A percentile compares a stretch with the other conserved stretches of the same genome.
phyloP scores from a whole-genome alignment of 1,140 invertebrate genomes.

The Drosophila sechellia region DNA sequence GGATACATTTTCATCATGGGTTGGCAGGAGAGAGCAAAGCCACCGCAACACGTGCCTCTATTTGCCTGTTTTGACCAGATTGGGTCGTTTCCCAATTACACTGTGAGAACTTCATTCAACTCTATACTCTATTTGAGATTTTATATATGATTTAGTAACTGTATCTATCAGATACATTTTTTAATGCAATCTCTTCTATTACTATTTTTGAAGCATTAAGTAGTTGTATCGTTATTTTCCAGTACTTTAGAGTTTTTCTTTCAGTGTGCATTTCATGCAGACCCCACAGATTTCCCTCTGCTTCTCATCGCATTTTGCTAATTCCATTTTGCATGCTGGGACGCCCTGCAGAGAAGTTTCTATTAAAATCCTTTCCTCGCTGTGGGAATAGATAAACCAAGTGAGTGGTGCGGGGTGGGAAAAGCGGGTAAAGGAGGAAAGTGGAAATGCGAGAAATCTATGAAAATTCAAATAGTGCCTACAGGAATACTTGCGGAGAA shows the following conservation, averaged over 20 bases:
- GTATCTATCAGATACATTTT: neutral
- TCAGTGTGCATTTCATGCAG: neutral
- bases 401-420: neutral
- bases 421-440: neutral
- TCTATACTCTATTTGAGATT: too few species aligned
- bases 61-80: constrained; percentile 41
- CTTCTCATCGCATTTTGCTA: constrained; percentile 41
- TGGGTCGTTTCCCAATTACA: constrained; percentile 33
- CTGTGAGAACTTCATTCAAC: neutral
- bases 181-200: neutral
- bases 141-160: too few species aligned
- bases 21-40: constrained; percentile 25
- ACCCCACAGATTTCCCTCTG: neutral
- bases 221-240: neutral
- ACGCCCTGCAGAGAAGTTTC: constrained; percentile 43
- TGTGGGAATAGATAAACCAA: constrained; percentile 34
- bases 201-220: neutral
- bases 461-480: constrained; percentile 6
- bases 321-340: constrained; percentile 50
- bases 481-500: neutral
- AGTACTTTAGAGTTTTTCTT: neutral
- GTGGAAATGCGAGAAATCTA: constrained; percentile 10
- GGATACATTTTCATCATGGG: constrained; percentile 13
- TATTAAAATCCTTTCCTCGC: constrained; percentile 48
- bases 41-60: constrained; percentile 37